phyloP scores from a whole-genome alignment of 2,888 invertebrate species.

The Lasioglossum malachurum region DNA sequence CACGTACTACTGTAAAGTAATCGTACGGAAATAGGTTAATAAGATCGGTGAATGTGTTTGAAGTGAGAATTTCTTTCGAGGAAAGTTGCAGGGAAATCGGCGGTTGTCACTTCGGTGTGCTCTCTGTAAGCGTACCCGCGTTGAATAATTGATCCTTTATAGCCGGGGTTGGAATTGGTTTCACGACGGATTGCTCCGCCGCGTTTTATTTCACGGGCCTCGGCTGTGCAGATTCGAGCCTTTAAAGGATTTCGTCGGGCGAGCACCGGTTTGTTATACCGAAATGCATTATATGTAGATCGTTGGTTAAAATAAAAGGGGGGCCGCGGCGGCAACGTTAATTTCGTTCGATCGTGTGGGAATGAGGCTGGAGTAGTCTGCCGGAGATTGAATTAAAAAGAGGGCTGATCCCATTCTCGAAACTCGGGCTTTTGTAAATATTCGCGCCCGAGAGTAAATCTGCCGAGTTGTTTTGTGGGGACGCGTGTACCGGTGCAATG shows the following conservation, averaged over 20 bases:
- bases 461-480: constrained; percentile 15
- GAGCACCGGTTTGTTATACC: not conserved
- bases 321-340: not conserved
- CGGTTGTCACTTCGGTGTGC: not conserved
- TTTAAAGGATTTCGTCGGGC: constrained; percentile 2
- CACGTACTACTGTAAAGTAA: not conserved
- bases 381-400: constrained; percentile 17
- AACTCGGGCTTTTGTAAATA: constrained; percentile 19
- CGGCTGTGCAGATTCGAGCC: not conserved
- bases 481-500: not conserved
- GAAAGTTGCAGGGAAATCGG: not conserved
- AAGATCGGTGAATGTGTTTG: not conserved
- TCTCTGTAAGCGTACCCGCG: not conserved
- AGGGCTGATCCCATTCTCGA: constrained; percentile 15
- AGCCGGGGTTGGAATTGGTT: constrained; percentile 1
- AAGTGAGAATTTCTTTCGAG: not conserved
- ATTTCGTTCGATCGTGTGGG: constrained; percentile 21
- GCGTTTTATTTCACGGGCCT: constrained; percentile 3
- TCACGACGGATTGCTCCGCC: not conserved
- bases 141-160: constrained; percentile 9
- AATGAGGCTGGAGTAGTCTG: constrained; percentile 18
- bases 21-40: not conserved
- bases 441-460: constrained; percentile 21
- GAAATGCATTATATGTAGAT: constrained; percentile 6
- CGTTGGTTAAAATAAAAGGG: not conserved